Evolutionary conservation across 2,113 vertebrate species (phyloP), one percentile per base, ranked within the genome.

Genomic region (Chrysemys picta): DNA sequence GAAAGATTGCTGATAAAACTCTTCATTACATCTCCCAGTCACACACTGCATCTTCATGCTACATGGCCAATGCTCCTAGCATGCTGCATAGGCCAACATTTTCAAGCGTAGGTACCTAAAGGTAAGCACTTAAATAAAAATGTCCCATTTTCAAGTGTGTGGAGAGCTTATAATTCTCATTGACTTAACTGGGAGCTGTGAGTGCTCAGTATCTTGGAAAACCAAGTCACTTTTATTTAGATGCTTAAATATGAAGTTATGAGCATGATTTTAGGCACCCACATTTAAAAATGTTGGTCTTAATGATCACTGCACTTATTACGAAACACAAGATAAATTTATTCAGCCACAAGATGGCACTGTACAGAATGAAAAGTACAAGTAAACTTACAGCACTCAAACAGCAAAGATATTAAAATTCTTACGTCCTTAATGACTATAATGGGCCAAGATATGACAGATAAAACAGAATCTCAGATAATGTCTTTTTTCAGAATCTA

Each of bases 221-320:
- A 65, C 3, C 8, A 16, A 54, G 45, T 13, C 42, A 76, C 21
- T 45, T 76, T 78, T 25, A 76, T 76, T 76, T 76, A 76, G 13
- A 3, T 82, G 9, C 35, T 45, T 42, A 35, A 54, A 3, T 54
- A 21, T 8, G 17, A 31, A 35, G 6, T 2, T 2, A 38, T 8
- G 47, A 4, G 3, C 5, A 3, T 1, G 2, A 35, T 35, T 35
- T 16, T 29, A 17, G 11, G 80, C 1, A 5, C 11, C 25, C 35
- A 3, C 1, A 0, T 31, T 78, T 56, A 2, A 8, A 19, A 2
- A 38, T 38, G 0, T 38, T 2, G 5, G 31, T 38, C n/a, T 72
- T 35, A 38, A 38, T 2, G 1, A 42, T 54, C 1, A 8, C 19
- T 42, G 5, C 2, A 1, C 54, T 21, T n/a, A 53, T 10, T 35